Evolutionary conservation across 2,888 invertebrate genomes (phyloP).

Genomic region (Drosophila birchii): DNA sequence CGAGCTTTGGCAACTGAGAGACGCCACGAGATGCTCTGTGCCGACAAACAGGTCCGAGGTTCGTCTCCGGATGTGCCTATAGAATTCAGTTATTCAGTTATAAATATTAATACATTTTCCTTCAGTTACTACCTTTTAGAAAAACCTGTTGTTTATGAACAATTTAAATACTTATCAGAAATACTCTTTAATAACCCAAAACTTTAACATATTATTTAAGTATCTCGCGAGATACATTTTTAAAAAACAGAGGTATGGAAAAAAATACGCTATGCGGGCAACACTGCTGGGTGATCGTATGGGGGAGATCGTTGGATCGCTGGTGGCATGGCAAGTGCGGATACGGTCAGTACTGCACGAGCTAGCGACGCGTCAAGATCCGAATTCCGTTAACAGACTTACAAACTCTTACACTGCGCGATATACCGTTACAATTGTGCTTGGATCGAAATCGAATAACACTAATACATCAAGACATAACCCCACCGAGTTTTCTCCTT

Average conservation of each 20-base stretch:
- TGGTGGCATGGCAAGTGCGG: constrained; percentile 78
- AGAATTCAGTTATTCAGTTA: too few relatives aligned
- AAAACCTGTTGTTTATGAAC: background rate
- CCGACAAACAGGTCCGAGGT: constrained; percentile 31
- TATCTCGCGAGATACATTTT: background rate
- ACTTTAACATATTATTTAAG: background rate
- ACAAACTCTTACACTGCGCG: constrained; percentile 44
- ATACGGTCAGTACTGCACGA: constrained; percentile 74
- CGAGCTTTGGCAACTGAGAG: constrained; percentile 33
- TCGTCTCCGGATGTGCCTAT: constrained; percentile 3
- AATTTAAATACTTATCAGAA: background rate
- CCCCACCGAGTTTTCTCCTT: constrained; percentile 59
- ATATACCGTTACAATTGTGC: constrained; percentile 35
- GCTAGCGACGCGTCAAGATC: constrained; percentile 71
- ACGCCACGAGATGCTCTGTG: constrained; percentile 24
- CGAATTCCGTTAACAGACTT: constrained; percentile 51
- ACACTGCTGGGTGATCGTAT: constrained; percentile 8
- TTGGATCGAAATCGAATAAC: constrained; percentile 49
- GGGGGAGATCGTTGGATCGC: constrained; percentile 28
- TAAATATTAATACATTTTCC: too few relatives aligned
- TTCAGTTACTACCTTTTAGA: background rate
- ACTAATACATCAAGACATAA: constrained; percentile 54
- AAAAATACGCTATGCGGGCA: background rate
- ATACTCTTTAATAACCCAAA: background rate
- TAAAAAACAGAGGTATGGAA: background rate